These are phyloP conservation scores for Cephus cinctus DNA, from an alignment of 1,140 invertebrate genomes.

Conservation along the genomic window DNA sequence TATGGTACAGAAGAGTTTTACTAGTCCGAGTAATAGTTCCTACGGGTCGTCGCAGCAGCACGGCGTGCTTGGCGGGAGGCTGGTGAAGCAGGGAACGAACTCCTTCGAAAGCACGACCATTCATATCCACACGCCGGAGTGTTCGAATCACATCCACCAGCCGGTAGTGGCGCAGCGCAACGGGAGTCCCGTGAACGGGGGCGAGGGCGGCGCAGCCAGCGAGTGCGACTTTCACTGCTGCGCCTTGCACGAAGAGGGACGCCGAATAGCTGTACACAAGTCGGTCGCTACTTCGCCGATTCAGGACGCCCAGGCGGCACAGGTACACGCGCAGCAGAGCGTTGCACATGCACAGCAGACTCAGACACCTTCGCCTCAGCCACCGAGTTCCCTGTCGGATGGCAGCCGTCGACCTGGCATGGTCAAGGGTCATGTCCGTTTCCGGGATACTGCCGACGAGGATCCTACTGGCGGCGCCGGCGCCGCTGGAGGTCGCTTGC, in stretches of 20 bases:
- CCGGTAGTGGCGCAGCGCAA: slow-evolving; percentile 62
- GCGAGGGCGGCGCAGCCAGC: slow-evolving; percentile 59
- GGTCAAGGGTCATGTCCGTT: slow-evolving; percentile 55
- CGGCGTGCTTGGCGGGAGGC: slow-evolving; percentile 51
- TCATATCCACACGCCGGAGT: slow-evolving; percentile 83
- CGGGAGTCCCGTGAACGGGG: slow-evolving; percentile 58
- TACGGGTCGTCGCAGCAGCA: slow-evolving; percentile 52
- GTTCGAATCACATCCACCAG: slow-evolving; percentile 71
- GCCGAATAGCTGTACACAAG: slow-evolving; percentile 86
- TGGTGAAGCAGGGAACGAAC: slow-evolving; percentile 65
- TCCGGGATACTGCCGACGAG: slow-evolving; percentile 55
- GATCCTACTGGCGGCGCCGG: slow-evolving; percentile 63
- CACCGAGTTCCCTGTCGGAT: slow-evolving; percentile 54
- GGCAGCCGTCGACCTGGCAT: slow-evolving; percentile 47
- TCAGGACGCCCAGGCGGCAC: slow-evolving; percentile 75
- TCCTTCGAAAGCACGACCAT: slow-evolving; percentile 74
- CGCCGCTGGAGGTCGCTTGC: slow-evolving; percentile 23
- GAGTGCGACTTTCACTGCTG: slow-evolving; percentile 96
- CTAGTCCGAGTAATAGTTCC: slow-evolving; percentile 49
- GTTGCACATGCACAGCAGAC: slow-evolving; percentile 35
- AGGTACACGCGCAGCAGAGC: too few species aligned
- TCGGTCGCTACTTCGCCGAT: slow-evolving; percentile 89
- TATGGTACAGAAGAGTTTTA: slow-evolving; percentile 49
- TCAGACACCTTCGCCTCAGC: slow-evolving; percentile 59
- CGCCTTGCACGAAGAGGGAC: slow-evolving; percentile 87